Conservation (phyloP, 1,140 invertebrate genomes). For the Drosophila setifemur region DNA sequence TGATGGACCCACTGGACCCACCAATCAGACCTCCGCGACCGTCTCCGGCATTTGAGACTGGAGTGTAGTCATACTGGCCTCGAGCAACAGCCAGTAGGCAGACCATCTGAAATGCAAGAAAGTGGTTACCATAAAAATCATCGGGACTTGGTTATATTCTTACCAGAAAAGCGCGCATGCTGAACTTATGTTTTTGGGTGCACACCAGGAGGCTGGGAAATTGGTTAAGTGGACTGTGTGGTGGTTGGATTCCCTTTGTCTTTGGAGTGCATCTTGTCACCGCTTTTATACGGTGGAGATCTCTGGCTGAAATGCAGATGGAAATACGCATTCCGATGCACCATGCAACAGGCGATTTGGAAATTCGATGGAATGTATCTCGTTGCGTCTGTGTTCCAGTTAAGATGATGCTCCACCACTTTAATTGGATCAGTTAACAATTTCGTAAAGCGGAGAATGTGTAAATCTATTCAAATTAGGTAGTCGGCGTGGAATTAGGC, state of each 20-base stretch:
- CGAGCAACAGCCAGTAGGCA: constrained; percentile 52
- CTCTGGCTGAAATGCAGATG: constrained; percentile 12
- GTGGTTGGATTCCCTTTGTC: constrained; percentile 56
- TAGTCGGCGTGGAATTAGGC: not conserved
- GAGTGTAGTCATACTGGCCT: constrained; percentile 64
- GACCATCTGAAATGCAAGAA: constrained; percentile 34
- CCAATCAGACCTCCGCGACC: constrained; percentile 34
- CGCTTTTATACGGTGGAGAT: constrained; percentile 52
- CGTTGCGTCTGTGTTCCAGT: constrained; percentile 35
- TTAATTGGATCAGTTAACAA: constrained; percentile 57
- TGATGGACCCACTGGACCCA: not conserved
- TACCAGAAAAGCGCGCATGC: constrained; percentile 71
- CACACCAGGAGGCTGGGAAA: constrained; percentile 28
- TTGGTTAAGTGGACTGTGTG: constrained; percentile 34
- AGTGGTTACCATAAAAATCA: not conserved
- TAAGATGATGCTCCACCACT: constrained; percentile 41
- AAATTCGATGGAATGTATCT: constrained; percentile 13
- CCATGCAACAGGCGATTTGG: constrained; percentile 19
- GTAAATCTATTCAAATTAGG: constrained; percentile 62
- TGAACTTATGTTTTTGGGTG: constrained; percentile 32
- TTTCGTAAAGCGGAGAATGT: constrained; percentile 39
- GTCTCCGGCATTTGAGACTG: constrained; percentile 31
- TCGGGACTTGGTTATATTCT: not conserved
- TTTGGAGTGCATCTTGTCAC: constrained; percentile 23
- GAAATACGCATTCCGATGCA: constrained; percentile 33